Percentiles rank a stretch among this genome's conserved stretches.
Evolutionary conservation across 2,113 vertebrate species (phyloP).

Genomic region (Salminus brasiliensis): DNA sequence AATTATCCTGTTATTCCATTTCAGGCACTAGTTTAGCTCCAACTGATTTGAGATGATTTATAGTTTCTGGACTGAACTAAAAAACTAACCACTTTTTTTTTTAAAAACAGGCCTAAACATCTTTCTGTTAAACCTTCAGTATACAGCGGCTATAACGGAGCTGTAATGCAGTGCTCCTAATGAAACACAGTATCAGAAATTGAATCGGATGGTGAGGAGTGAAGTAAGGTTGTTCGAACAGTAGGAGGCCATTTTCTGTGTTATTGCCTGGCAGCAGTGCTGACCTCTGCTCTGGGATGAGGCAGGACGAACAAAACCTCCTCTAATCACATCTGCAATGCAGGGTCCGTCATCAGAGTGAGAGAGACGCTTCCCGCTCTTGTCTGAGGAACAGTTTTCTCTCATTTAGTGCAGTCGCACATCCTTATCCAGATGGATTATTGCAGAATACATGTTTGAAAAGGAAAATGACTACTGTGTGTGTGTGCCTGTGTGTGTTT

Average conservation of each 20-base stretch:
- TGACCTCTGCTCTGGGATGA: slow-evolving; percentile 48
- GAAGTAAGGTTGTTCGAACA: slow-evolving; percentile 31
- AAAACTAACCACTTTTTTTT: too few relatives aligned
- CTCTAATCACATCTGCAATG: slow-evolving; percentile 65
- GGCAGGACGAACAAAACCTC: slow-evolving; percentile 41
- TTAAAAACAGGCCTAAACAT: too few relatives aligned
- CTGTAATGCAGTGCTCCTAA: slow-evolving; percentile 15
- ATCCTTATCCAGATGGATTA: not conserved
- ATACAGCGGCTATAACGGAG: not conserved
- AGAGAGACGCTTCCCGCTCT: slow-evolving; percentile 4
- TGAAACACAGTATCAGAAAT: slow-evolving; percentile 29
- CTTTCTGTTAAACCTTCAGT: not conserved
- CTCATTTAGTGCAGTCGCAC: not conserved
- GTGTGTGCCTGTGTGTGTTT: not conserved
- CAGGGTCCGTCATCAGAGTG: slow-evolving; percentile 51
- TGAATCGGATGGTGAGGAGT: slow-evolving; percentile 30
- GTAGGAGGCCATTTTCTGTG: slow-evolving; percentile 44
- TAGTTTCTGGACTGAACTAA: too few relatives aligned
- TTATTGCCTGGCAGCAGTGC: slow-evolving; percentile 26
- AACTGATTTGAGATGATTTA: slow-evolving; percentile 21
- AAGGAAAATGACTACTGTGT: not conserved
- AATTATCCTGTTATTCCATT: too few relatives aligned
- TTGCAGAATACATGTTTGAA: not conserved
- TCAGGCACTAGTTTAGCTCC: slow-evolving; percentile 30
- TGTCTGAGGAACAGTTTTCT: slow-evolving; percentile 10